Percentiles rank a stretch among this genome's conserved stretches.
phyloP scores from a whole-genome alignment of 2,888 invertebrate species.

The Lasioglossum villosulum region DNA sequence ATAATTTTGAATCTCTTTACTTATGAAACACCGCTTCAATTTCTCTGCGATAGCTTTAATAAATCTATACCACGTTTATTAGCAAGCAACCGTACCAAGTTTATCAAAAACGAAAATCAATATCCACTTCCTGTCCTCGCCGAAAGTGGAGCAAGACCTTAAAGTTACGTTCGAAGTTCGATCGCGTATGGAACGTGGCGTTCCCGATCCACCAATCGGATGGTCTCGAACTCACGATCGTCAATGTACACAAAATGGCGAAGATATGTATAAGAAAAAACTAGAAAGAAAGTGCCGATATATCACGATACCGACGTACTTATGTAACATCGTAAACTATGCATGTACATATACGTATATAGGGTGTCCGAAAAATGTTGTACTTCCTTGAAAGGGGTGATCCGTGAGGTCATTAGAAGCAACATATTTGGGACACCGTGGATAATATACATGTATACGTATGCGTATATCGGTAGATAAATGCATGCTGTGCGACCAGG shows the following conservation, averaged over 20 bases:
- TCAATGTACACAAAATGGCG: constrained; percentile 30
- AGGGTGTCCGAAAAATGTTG: too few species aligned
- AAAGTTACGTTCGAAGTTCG: background rate
- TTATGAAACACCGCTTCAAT: too few species aligned
- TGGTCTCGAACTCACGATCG: constrained; percentile 44
- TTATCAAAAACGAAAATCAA: background rate
- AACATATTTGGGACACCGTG: background rate
- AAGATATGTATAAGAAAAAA: constrained; percentile 47
- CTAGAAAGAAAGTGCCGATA: constrained; percentile 50
- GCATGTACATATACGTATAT: constrained; percentile 25
- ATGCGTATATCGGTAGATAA: constrained; percentile 47
- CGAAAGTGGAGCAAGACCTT: background rate
- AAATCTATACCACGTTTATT: background rate
- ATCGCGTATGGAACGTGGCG: background rate
- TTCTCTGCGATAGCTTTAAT: background rate
- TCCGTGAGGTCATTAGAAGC: too few species aligned
- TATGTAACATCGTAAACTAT: background rate
- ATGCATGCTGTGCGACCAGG: constrained; percentile 75
- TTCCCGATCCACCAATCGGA: background rate
- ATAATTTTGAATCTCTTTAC: background rate
- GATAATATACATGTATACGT: background rate
- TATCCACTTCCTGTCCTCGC: background rate
- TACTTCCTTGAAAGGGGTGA: too few species aligned
- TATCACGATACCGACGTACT: constrained; percentile 50
- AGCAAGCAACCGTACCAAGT: background rate